Conservation (phyloP, 2,113 vertebrate species). For the Puntigrus tetrazona region DNA sequence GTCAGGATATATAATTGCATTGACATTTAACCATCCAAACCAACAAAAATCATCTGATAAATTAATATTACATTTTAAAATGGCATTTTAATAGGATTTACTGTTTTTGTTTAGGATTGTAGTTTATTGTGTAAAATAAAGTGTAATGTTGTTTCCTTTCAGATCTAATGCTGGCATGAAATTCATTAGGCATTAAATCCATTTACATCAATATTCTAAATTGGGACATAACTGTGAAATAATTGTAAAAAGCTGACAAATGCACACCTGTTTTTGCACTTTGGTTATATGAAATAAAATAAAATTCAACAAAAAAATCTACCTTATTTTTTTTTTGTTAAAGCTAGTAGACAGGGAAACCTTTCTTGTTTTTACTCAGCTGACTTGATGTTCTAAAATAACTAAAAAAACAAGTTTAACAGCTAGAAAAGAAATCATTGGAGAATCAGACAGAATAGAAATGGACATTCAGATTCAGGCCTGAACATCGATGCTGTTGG, state of each 20-base stretch:
- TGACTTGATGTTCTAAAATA: background rate
- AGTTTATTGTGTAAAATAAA: background rate
- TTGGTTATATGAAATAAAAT: background rate
- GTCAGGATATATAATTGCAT: background rate
- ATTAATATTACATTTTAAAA: background rate
- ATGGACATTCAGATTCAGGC: conserved; percentile 56
- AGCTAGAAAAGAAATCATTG: conserved; percentile 52
- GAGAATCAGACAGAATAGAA: conserved; percentile 70
- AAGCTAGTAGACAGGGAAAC: background rate
- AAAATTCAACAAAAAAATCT: background rate
- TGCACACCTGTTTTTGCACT: background rate
- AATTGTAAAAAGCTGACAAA: background rate
- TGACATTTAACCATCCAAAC: background rate
- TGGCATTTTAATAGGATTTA: background rate
- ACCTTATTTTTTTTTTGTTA: background rate
- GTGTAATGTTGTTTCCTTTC: background rate
- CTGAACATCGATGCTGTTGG: conserved; percentile 19
- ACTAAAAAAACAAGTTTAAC: too few species aligned
- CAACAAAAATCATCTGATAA: background rate
- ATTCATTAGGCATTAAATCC: background rate
- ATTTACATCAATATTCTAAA: background rate
- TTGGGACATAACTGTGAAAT: background rate
- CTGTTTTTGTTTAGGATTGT: background rate
- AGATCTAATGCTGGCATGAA: background rate
- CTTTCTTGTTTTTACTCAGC: background rate